Evolutionary conservation across 2,888 invertebrate species (phyloP).

Genomic region (Hydrotaea cyrtoneurina): DNA sequence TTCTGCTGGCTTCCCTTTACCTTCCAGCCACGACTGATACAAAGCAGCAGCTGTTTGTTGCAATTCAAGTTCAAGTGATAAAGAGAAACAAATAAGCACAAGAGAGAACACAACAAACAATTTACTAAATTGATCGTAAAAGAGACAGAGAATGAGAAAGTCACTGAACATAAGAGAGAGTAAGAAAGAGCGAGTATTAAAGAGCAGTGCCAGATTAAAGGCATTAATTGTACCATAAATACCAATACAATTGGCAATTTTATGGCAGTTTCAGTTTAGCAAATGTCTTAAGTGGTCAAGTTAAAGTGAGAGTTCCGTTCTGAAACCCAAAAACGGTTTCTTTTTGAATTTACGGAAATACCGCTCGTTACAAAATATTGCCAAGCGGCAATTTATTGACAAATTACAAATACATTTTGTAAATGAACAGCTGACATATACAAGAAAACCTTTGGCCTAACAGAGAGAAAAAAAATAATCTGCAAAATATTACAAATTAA

Average conservation of each 20-base stretch:
- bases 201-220: not conserved
- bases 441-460: not conserved
- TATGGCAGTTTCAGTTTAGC: slow-evolving; percentile 68
- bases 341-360: not conserved
- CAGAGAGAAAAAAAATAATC: too few species aligned
- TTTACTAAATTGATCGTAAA: not conserved
- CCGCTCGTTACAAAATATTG: not conserved
- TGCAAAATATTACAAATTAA: not conserved
- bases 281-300: slow-evolving; percentile 41
- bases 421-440: not conserved
- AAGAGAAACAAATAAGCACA: slow-evolving; percentile 39
- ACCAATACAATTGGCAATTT: slow-evolving; percentile 62
- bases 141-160: slow-evolving; percentile 34
- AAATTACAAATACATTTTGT: slow-evolving; percentile 17
- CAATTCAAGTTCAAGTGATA: slow-evolving; percentile 55
- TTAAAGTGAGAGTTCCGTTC: slow-evolving; percentile 5
- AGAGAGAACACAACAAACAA: not conserved
- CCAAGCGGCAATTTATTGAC: not conserved
- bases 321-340: not conserved
- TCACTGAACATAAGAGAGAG: not conserved
- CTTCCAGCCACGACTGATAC: not conserved
- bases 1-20: not conserved
- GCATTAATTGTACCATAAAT: slow-evolving; percentile 67
- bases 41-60: slow-evolving; percentile 49
- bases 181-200: not conserved